These are phyloP conservation scores for Drosophila pseudoobscura DNA, from an alignment of 1,140 invertebrate genomes.

Conservation along the genomic window DNA sequence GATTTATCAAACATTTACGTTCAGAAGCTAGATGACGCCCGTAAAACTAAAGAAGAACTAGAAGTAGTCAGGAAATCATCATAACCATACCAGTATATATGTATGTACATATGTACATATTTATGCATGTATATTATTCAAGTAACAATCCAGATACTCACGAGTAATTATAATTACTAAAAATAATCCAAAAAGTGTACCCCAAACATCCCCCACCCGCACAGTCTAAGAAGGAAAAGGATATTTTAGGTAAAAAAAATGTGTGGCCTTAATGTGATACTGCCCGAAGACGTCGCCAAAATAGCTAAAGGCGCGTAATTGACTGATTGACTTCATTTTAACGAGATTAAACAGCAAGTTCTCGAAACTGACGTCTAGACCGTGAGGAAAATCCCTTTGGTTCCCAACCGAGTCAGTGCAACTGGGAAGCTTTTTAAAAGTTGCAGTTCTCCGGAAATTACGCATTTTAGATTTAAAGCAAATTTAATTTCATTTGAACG, in stretches of 20 bases:
- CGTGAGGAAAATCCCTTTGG: conserved; percentile 6
- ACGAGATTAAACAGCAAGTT: conserved; percentile 51
- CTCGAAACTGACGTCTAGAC: conserved; percentile 30
- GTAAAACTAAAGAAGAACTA: no score
- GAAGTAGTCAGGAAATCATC: no score
- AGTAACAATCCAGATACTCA: neutral
- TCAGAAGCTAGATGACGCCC: no score
- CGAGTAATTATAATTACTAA: neutral
- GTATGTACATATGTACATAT: no score
- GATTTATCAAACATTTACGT: no score
- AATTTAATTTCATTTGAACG: conserved; percentile 79
- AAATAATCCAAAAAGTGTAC: no score
- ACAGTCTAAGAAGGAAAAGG: no score
- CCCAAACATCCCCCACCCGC: neutral
- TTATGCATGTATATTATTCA: no score
- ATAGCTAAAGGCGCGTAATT: conserved; percentile 32
- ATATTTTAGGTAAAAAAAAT: no score
- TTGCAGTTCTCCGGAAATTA: conserved; percentile 35
- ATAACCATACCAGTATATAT: no score
- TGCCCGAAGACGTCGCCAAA: neutral
- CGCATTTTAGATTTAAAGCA: conserved; percentile 46
- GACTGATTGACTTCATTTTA: conserved; percentile 65
- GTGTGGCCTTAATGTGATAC: no score
- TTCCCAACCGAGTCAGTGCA: conserved; percentile 14
- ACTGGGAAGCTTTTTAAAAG: conserved; percentile 7